Base-by-base conservation (phyloP, 2,113 vertebrate species). In the Castor canadensis region DNA sequence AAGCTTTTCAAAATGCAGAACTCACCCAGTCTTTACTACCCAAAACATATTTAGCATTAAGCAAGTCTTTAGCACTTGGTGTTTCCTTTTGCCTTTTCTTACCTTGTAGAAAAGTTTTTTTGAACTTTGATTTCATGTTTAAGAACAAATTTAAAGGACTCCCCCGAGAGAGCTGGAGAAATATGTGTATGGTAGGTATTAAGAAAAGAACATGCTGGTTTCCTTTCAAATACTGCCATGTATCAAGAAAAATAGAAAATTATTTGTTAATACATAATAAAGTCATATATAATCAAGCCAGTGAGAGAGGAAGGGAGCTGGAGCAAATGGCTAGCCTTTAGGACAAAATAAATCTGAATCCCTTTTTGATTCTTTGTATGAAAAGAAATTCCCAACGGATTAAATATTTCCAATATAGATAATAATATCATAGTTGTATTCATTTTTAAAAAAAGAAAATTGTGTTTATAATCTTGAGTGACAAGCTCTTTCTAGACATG, bases 391-490 rank as follows among this genome's bases (percentile, higher is more conserved):
- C 20, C 12, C 85, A 26, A n/a, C 86, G 11, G 30, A 64, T 56
- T 52, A 85, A 88, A 58, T 58, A 94, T 83, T 93, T 87, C n/a
- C 86, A 80, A 80, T 66, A 89, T 28, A 92, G 30, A 64, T 72
- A 92, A 91, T 49, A 71, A 32, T 58, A 60, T n/a, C 47, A 89
- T 67, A 75, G 26, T 47, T 38, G 40, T n/a, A 28, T 67, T 38
- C 88, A 26, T 60, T 35, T 47, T 5, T n/a, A 87, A 75, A 94
- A 67, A 71, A 71, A 92, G 45, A 43, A 26, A 80, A 77, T 90
- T 75, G 35, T 83, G 17, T 64, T 89, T 83, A 85, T 40, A 85
- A 72, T 94, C 52, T 87, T 66, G 12, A 93, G 60, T 47, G 45
- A 72, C 38, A 87, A 81, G 94, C 75, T 35, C 20, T 88, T 92